A percentile compares a stretch with the other conserved stretches of the same genome.
Evolutionary conservation across 1,140 invertebrate species (phyloP).

Genomic region (Acromyrmex echinatior): DNA sequence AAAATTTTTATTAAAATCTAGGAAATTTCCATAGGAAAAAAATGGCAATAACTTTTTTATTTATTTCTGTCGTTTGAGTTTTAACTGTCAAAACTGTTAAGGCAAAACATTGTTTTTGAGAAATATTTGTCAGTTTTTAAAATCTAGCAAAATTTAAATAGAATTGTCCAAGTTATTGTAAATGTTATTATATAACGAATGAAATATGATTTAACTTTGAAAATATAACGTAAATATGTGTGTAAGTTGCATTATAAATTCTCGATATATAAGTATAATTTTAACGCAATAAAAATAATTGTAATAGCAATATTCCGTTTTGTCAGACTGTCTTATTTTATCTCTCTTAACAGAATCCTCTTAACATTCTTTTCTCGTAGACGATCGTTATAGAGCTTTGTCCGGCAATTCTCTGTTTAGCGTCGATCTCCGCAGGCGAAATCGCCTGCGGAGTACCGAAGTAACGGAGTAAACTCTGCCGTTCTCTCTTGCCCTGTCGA

Average conservation of each 20-base stretch:
- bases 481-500: conserved; percentile 37
- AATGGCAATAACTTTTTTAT: background rate
- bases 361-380: conserved; percentile 37
- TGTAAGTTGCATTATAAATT: background rate
- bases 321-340: background rate
- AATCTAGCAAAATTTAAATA: background rate
- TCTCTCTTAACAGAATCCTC: background rate
- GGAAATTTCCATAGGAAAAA: background rate
- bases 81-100: background rate
- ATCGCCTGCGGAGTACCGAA: background rate
- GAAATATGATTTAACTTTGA: background rate
- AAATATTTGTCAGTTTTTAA: background rate
- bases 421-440: conserved; percentile 54
- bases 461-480: conserved; percentile 44
- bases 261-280: background rate
- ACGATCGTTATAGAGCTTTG: conserved; percentile 35
- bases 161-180: background rate
- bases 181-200: background rate
- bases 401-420: conserved; percentile 51
- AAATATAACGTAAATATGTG: background rate
- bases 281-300: conserved; percentile 4
- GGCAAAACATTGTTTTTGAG: background rate
- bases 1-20: background rate
- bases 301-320: background rate
- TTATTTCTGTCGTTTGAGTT: conserved; percentile 1